Conservation (phyloP, 1,140 invertebrate species). For the Agrilus planipennis region DNA sequence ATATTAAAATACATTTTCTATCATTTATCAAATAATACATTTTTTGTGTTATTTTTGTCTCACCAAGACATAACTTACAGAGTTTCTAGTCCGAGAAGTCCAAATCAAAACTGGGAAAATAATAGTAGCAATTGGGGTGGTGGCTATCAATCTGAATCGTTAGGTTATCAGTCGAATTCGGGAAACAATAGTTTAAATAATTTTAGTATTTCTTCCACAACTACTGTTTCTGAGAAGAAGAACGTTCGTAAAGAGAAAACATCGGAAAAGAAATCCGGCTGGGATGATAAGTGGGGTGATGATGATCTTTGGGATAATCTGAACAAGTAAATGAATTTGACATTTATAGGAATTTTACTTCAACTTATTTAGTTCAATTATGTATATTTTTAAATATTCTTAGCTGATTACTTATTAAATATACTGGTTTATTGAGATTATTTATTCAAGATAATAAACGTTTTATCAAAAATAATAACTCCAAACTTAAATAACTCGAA, state of each 20-base stretch:
- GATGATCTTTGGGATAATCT: slow-evolving; percentile 36
- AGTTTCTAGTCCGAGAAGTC: slow-evolving; percentile 30
- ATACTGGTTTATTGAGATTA: too few relatives aligned
- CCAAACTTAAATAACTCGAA: too few relatives aligned
- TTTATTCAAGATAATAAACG: too few relatives aligned
- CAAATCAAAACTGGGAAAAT: slow-evolving; percentile 25
- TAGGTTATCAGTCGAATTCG: slow-evolving; percentile 4
- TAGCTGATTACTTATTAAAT: too few relatives aligned
- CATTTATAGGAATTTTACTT: too few relatives aligned
- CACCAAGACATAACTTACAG: too few relatives aligned
- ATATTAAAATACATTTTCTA: neutral
- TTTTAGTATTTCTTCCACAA: slow-evolving; percentile 13
- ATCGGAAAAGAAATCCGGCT: slow-evolving; percentile 19
- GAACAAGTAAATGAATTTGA: slow-evolving; percentile 25
- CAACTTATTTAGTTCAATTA: too few relatives aligned
- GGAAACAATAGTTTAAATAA: slow-evolving; percentile 4
- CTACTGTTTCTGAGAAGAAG: slow-evolving; percentile 18
- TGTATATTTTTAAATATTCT: too few relatives aligned
- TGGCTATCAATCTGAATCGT: slow-evolving; percentile 23
- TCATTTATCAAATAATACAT: too few relatives aligned
- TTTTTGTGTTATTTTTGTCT: too few relatives aligned
- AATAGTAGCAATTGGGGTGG: slow-evolving; percentile 18
- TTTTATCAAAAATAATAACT: too few relatives aligned
- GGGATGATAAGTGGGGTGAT: slow-evolving; percentile 34
- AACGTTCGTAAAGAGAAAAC: slow-evolving; percentile 17